These are phyloP conservation scores for Micronisus gabar DNA, from an alignment of 2,113 vertebrate species.

Conservation along the genomic window DNA sequence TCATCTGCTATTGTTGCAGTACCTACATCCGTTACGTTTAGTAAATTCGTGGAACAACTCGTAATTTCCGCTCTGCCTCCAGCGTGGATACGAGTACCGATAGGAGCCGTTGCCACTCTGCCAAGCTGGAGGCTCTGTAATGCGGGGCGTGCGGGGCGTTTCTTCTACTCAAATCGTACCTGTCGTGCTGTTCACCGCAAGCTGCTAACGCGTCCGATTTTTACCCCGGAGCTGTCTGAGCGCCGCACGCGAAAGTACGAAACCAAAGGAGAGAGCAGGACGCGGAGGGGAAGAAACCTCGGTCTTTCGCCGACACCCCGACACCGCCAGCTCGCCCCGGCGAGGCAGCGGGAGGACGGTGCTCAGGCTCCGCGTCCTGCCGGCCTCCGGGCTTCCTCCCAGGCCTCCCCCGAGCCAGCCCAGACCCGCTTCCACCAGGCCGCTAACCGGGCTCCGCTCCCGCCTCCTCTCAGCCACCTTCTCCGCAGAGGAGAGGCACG, in stretches of 20 bases:
- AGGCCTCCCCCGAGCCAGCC: not conserved
- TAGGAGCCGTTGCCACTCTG: not conserved
- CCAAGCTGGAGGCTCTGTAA: not conserved
- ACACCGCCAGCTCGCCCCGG: too few relatives aligned
- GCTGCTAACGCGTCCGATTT: not conserved
- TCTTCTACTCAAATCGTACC: not conserved
- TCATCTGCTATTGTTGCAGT: not conserved
- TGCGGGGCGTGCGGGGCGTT: not conserved
- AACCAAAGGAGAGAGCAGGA: not conserved
- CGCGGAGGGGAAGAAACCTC: too few relatives aligned
- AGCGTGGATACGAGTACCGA: accelerated
- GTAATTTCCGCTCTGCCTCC: not conserved
- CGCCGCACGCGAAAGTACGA: not conserved
- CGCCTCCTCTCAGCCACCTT: not conserved
- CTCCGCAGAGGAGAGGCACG: not conserved
- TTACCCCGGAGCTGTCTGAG: not conserved
- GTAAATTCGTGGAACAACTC: not conserved
- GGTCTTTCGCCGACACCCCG: accelerated
- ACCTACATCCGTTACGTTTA: not conserved
- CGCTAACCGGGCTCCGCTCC: accelerated
- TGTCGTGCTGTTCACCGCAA: not conserved
- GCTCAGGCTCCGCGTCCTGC: accelerated
- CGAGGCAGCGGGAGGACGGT: not conserved
- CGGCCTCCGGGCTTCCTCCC: not conserved
- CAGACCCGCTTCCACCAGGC: not conserved